These are phyloP conservation scores for Sepioteuthis lessoniana DNA, from an alignment of 2,888 invertebrate species.

Conservation along the genomic window DNA sequence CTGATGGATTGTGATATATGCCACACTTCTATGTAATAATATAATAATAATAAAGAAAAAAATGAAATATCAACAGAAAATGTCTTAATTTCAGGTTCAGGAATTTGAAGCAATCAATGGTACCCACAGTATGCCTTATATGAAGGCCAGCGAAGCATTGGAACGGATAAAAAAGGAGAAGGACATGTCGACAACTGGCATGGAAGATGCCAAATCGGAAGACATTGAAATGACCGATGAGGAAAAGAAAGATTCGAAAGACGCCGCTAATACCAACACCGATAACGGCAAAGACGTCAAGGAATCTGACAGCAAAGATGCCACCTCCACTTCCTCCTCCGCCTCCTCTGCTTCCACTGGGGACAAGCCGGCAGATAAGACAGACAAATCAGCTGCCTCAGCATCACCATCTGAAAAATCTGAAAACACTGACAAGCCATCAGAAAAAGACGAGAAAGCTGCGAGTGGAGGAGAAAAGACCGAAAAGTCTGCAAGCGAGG, in stretches of 20 bases:
- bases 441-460: conserved; percentile 52
- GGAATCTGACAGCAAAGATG: conserved; percentile 46
- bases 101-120: conserved; percentile 99
- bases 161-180: conserved; percentile 79
- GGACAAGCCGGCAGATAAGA: conserved; percentile 35
- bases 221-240: conserved; percentile 41
- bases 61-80: no score
- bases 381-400: conserved; percentile 50
- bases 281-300: conserved; percentile 51
- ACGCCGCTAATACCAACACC: conserved; percentile 55
- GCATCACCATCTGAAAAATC: conserved; percentile 76
- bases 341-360: neutral
- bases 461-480: conserved; percentile 48
- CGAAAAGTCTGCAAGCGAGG: conserved; percentile 52
- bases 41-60: no score
- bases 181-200: conserved; percentile 51
- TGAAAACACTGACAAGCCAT: conserved; percentile 61
- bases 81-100: conserved; percentile 82
- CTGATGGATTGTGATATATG: no score
- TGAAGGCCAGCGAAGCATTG: conserved; percentile 67
- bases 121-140: conserved; percentile 92
- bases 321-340: conserved; percentile 44
- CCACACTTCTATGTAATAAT: no score
- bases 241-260: conserved; percentile 36
- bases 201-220: conserved; percentile 38